phyloP scores from a whole-genome alignment of 2,797 vertebrate genomes.

The Menidia menidia region DNA sequence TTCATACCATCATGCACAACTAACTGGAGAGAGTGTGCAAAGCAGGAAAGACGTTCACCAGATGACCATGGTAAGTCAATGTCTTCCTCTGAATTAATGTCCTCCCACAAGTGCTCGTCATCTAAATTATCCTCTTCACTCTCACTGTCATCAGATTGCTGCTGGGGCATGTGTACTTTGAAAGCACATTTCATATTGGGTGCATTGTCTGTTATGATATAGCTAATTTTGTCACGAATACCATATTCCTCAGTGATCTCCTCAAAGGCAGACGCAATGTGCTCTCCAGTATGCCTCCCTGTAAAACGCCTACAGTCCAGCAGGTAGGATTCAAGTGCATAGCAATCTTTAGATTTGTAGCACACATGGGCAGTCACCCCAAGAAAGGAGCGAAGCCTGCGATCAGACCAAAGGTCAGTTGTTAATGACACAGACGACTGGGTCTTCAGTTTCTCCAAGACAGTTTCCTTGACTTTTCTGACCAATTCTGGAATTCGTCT shows the following conservation, averaged over 20 bases:
- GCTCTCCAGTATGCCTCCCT: background rate
- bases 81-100: background rate
- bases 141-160: slow-evolving; percentile 7
- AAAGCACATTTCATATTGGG: slow-evolving; percentile 5
- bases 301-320: slow-evolving; percentile 3
- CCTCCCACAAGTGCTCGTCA: background rate
- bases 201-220: slow-evolving; percentile 1
- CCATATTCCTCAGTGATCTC: slow-evolving; percentile 1
- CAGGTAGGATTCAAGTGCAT: background rate
- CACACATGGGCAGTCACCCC: slow-evolving; percentile 9
- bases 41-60: background rate
- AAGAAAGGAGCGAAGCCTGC: background rate
- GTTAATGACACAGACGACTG: slow-evolving; percentile 4
- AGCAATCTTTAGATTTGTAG: background rate
- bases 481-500: background rate
- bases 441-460: background rate
- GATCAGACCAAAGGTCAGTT: slow-evolving; percentile 16
- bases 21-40: background rate
- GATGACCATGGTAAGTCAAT: background rate
- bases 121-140: slow-evolving; percentile 1
- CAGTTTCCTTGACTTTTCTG: background rate
- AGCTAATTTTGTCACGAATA: slow-evolving; percentile 6
- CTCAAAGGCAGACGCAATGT: background rate
- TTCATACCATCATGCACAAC: too few species aligned
- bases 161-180: background rate